phyloP scores from a whole-genome alignment of 2,888 invertebrate genomes.

The Rhamphomyia laevipes region DNA sequence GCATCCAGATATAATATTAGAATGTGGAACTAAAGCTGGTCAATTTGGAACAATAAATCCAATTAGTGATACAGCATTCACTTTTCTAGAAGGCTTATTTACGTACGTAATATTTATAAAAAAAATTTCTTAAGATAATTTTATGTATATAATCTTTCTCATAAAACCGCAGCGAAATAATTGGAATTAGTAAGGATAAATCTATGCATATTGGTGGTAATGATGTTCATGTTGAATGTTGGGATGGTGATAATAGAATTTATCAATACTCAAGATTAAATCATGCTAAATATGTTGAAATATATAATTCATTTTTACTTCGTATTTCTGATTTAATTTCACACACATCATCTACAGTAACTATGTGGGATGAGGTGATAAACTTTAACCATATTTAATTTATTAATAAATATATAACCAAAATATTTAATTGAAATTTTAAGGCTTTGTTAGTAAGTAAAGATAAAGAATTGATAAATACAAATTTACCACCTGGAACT shows the following conservation, averaged over 20 bases:
- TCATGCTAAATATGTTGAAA: conserved; percentile 42
- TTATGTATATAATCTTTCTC: not conserved
- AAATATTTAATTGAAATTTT: not conserved
- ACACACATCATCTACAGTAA: conserved; percentile 40
- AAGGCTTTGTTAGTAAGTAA: too few species aligned
- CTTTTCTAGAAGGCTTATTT: conserved; percentile 54
- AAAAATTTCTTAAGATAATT: conserved; percentile 12
- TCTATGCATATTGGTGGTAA: conserved; percentile 90
- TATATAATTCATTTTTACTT: conserved; percentile 60
- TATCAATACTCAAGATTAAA: conserved; percentile 46
- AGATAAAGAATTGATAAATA: conserved; percentile 32
- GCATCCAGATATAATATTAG: conserved; percentile 58
- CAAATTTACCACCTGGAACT: conserved; percentile 46
- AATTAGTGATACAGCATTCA: conserved; percentile 49
- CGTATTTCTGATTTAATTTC: conserved; percentile 43
- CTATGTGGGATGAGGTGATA: conserved; percentile 83
- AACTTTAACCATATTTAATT: too few species aligned
- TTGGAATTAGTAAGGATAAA: conserved; percentile 58
- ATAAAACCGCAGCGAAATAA: conserved; percentile 42
- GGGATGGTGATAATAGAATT: conserved; percentile 59
- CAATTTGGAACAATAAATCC: conserved; percentile 75
- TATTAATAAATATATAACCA: too few species aligned
- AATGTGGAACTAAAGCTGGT: conserved; percentile 46
- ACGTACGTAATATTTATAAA: conserved; percentile 33
- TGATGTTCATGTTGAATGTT: conserved; percentile 74